Base-by-base conservation (phyloP, 2,797 vertebrate species). In the Epinephelus awoara region DNA sequence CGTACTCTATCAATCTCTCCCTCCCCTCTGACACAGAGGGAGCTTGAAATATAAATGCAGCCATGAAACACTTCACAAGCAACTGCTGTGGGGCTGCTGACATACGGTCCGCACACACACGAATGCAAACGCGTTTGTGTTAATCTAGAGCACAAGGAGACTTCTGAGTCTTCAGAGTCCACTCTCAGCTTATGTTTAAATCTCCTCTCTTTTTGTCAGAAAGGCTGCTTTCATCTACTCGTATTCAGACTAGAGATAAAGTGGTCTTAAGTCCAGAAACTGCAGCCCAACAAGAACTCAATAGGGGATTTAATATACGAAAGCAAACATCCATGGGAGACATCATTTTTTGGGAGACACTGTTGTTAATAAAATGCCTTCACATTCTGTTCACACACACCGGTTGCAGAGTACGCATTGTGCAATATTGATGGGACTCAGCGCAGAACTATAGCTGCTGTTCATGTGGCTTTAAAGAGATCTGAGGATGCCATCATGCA, bases 401-500 rank as follows among this genome's bases (percentile, higher is more conserved):
- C 34, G 19, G 49, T 12, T 44, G 40, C 47, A 64, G 55, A 12
- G 56, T 6, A 62, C 38, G 61, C 0, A 0, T 17, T 47, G 66
- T 77, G 57, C 51, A 78, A 59, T 66, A 56, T 65, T 83, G 72
- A 90, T 75, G 80, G 46, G 54, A 38, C 49, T 46, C 34, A 58
- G 38, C 18, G 29, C 51, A 46, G 47, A 72, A 73, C 69, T 75
- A 58, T 29, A 72, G 49, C 67, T 79, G 66, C 63, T 73, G 78
- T 69, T 61, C 62, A 63, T 80, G 83, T 76, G 63, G 67, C 70
- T 76, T 84, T 77, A 79, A 69, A 67, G 27, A 29, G 75, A 89
- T 85, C 73, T 57, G 75, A 77, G 50, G 77, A 83, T 82, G 90
- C 79, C 88, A 90, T n/a, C 72, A 78, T 78, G 79, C 80, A 91